Base-by-base conservation (phyloP, 1,140 invertebrate species). In the Samia ricini region DNA sequence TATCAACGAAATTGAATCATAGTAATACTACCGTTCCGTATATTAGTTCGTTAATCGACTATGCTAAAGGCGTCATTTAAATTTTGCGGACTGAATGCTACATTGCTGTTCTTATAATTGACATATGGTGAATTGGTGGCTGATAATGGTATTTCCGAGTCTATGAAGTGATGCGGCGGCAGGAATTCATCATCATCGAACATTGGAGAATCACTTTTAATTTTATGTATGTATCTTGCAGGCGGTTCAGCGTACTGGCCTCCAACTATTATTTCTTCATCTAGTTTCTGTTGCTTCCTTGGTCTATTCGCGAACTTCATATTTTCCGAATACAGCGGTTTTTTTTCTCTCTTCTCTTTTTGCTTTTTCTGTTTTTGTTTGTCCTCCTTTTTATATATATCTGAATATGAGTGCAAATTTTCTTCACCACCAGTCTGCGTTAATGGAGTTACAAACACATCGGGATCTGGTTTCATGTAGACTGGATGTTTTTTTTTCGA, bases 51-150 rank as follows among this genome's bases (percentile, higher is more conserved):
- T 49, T 85, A 78, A 61, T 83, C 76, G 15, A 81, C 72, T 85
- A 85, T 83, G 76, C 88, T 88, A 71, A 91, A 91, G 59, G 80
- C 90, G 67, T 91, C 89, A 52, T 91, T 91, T 33, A 91, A 63
- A 66, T 91, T 91, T 72, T 91, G 90, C 24, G 90, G 90, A 72
- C 84, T 91, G 58, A 91, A 91, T 20, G 90, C 90, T 77, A 91
- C 74, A 66, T 91, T 91, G 56, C 88, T 86, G 59, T 90, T 78
- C 63, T 89, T 91, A 66, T 91, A 91, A 67, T 91, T 91, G 24
- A 84, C 76, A 56, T 91, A 91, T 7, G 84, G 81, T 0, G 83
- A 88, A 8, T 74, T 80, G 6, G 82, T 83, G 0, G 83, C 76
- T 51, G 88, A 81, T 20, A 72, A 60, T n/a, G 72, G 69, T 5